A percentile compares a stretch with the other conserved stretches of the same genome.
Conservation (phyloP, 2,797 vertebrate genomes). For the Sylvia borin region DNA sequence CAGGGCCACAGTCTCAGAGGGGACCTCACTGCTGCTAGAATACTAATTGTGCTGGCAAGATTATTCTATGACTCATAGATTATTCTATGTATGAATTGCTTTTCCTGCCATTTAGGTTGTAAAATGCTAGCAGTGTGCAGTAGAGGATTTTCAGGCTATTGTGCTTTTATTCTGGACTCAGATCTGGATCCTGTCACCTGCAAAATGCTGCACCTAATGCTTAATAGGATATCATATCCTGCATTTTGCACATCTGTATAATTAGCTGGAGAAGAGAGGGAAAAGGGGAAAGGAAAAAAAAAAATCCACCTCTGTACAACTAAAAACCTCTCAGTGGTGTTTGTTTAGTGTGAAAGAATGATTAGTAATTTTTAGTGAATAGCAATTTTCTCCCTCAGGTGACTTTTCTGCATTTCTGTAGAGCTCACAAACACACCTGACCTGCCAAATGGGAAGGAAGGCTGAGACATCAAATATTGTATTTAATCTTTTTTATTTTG, state of each 20-base stretch:
- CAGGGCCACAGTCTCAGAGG: not conserved
- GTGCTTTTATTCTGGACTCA: conserved; percentile 65
- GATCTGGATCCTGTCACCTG: conserved; percentile 58
- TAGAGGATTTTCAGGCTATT: conserved; percentile 58
- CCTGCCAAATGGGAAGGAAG: conserved; percentile 57
- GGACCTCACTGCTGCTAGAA: not conserved
- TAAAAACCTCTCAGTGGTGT: conserved; percentile 72
- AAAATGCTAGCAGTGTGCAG: conserved; percentile 1
- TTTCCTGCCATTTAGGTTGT: not conserved
- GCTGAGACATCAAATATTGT: conserved; percentile 36
- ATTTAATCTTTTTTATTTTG: not conserved
- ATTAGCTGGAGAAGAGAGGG: conserved; percentile 48
- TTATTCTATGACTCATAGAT: not conserved
- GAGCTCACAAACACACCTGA: conserved; percentile 51
- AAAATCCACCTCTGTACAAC: conserved; percentile 46
- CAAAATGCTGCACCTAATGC: conserved; percentile 46
- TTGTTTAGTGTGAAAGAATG: conserved; percentile 75
- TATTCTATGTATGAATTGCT: not conserved
- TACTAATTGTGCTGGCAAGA: not conserved
- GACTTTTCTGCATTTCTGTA: conserved; percentile 72
- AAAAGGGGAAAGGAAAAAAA: not conserved
- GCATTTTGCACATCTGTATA: conserved; percentile 68
- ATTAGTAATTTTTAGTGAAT: conserved; percentile 79
- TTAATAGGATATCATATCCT: conserved; percentile 53
- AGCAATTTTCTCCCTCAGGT: conserved; percentile 77